These are phyloP conservation scores for Styela plicata DNA, from an alignment of 23 tunicate species.

Conservation along the genomic window DNA sequence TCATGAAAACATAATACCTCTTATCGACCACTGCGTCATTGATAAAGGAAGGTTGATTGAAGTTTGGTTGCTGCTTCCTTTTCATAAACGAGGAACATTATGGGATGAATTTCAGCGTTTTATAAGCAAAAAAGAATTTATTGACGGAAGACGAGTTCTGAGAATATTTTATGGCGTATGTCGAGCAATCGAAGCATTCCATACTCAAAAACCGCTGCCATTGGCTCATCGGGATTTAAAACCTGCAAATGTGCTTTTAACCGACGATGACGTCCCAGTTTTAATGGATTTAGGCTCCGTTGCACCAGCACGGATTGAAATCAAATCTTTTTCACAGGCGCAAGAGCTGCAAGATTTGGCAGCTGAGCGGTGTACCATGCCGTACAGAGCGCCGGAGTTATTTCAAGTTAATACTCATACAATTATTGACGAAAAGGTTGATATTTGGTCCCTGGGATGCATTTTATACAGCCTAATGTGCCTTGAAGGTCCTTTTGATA, in stretches of 20 bases:
- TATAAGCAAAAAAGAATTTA: constrained; percentile 36
- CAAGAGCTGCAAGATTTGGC: constrained; percentile 83
- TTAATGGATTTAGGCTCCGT: constrained; percentile 88
- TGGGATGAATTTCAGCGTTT: constrained; percentile 82
- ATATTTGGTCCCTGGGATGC: constrained; percentile 97
- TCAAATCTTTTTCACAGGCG: constrained; percentile 65
- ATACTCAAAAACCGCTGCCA: constrained; percentile 39
- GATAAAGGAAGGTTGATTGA: constrained; percentile 55
- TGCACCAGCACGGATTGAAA: constrained; percentile 62
- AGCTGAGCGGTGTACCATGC: constrained; percentile 91
- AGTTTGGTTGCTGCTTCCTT: constrained; percentile 93
- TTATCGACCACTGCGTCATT: constrained; percentile 74
- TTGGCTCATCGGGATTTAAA: constrained; percentile 93
- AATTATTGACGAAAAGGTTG: constrained; percentile 89
- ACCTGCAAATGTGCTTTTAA: constrained; percentile 85
- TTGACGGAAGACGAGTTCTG: constrained; percentile 39
- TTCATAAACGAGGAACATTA: constrained; percentile 80
- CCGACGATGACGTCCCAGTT: constrained; percentile 76
- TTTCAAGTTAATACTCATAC: constrained; percentile 75
- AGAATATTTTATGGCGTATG: constrained; percentile 65
- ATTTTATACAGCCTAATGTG: constrained; percentile 81
- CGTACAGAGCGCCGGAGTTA: constrained; percentile 94
- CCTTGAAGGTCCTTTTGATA: constrained; percentile 98
- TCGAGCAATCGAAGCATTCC: constrained; percentile 63
- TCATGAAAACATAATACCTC: constrained; percentile 70